Base-by-base conservation (phyloP, 23 tunicate genomes). In the Corella eumyota region DNA sequence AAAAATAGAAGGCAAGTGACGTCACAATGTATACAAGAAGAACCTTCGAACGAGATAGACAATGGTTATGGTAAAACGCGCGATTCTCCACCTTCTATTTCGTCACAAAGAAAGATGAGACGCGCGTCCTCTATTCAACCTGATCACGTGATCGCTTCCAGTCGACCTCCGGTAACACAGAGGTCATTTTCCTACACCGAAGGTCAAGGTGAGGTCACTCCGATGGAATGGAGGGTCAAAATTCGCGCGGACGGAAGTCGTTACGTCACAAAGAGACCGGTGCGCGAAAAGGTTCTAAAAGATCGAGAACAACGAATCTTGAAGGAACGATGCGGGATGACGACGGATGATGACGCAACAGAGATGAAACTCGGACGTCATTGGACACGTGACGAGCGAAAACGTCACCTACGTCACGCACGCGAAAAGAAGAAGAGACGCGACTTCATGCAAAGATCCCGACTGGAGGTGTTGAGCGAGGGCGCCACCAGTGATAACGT, bases 261-360 rank as follows among this genome's bases (percentile, higher is more conserved):
- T 0, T 77, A 77, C 72, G 68, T 77, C 61, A 77, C 85, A 44
- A 77, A 77, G 56, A 54, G 85, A 36, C 85, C 85, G 32, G 75
- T 68, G n/a, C 66, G 75, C 2, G 75, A 77, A 27, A 55, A 58
- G 51, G 59, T 75, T 25, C 73, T 75, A 1, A 64, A 64, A 3
- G 56, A 75, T 2, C 72, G 82, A 13, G 82, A 75, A 45, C 70
- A 75, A 34, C 70, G 70, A 4, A 36, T 75, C 21, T 50, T 66
- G 28, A 73, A 66, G 17, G 82, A 75, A 45, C 66, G 82, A 25
- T 64, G 71, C 56, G 70, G 80, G 22, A 25, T 68, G 23, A 68
- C 75, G 29, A 77, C 75, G 6, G 75, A 77, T 55, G 75, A 68
- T 47, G 75, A 52, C 31, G 34, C 60, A 4, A 77, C 85, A 4